These are phyloP conservation scores for Phalacrocorax aristotelis DNA, from an alignment of 2,113 vertebrate genomes.

Conservation along the genomic window DNA sequence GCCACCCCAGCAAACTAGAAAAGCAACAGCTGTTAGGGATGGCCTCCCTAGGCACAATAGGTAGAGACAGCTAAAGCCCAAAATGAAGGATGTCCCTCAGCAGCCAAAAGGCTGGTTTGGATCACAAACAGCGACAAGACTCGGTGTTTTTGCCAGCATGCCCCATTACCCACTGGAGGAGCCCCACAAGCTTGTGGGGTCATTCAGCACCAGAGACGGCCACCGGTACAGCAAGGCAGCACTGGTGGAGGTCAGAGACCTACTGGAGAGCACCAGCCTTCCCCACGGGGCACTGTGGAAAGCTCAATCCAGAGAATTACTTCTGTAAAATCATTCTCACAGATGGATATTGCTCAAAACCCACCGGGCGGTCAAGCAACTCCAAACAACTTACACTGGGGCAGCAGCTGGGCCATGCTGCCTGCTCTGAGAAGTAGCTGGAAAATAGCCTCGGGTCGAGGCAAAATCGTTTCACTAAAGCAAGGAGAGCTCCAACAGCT, in stretches of 20 bases:
- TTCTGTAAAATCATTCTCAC: neutral
- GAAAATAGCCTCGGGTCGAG: neutral
- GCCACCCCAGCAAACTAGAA: neutral
- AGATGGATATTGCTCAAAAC: neutral
- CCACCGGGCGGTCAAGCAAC: neutral
- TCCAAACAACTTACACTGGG: neutral
- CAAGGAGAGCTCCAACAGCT: neutral
- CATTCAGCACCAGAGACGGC: neutral
- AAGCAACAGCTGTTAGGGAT: neutral
- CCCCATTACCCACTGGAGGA: neutral
- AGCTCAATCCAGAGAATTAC: neutral
- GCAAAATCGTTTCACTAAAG: neutral
- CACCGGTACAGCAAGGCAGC: neutral
- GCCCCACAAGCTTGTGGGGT: neutral
- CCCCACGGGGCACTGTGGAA: accelerated
- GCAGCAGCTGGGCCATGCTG: neutral
- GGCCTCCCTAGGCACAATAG: neutral
- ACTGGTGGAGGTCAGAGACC: neutral
- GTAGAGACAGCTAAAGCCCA: neutral
- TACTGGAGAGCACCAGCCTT: neutral
- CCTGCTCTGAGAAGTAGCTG: neutral
- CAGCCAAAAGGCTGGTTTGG: neutral
- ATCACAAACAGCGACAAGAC: neutral
- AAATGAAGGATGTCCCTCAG: neutral
- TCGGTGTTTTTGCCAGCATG: neutral